Percentiles rank a stretch among this genome's conserved stretches.
phyloP scores from a whole-genome alignment of 2,888 invertebrate species.

The Serrognathus titanus region DNA sequence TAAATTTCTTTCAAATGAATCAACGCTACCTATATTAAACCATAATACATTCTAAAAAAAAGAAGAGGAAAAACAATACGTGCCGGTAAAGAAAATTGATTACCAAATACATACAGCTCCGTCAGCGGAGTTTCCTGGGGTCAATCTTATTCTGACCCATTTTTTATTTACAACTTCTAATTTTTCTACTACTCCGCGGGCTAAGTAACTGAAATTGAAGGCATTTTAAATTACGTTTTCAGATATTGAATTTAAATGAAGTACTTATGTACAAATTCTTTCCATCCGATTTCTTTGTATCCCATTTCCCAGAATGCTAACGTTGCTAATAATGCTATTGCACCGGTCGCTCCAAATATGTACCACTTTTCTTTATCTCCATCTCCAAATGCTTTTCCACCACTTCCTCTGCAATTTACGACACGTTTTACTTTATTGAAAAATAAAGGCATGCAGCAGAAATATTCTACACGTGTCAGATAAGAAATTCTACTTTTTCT shows the following conservation, averaged over 20 bases:
- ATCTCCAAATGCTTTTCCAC: conserved; percentile 63
- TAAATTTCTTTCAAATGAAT: conserved; percentile 95
- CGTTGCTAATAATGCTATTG: conserved; percentile 66
- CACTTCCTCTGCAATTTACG: conserved; percentile 49
- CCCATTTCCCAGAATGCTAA: conserved; percentile 76
- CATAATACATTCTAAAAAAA: conserved; percentile 66
- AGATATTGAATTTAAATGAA: conserved; percentile 7
- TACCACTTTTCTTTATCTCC: conserved; percentile 76
- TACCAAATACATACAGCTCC: conserved; percentile 53
- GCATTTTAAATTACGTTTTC: not conserved
- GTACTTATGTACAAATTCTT: conserved; percentile 86
- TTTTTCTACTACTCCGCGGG: conserved; percentile 84
- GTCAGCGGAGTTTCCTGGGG: conserved; percentile 71
- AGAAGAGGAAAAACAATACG: conserved; percentile 3
- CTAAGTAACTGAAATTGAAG: conserved; percentile 63
- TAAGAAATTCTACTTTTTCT: not conserved
- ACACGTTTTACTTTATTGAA: not conserved
- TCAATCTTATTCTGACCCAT: conserved; percentile 87
- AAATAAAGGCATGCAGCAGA: conserved; percentile 9
- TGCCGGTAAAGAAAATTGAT: not conserved
- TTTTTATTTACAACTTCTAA: conserved; percentile 97
- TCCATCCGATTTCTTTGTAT: conserved; percentile 94
- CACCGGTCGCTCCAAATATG: conserved; percentile 69
- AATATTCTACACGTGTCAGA: no score
- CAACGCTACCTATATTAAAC: conserved; percentile 99